Evolutionary conservation across 2,888 invertebrate species (phyloP).

Genomic region (Cosmopolites sordidus): DNA sequence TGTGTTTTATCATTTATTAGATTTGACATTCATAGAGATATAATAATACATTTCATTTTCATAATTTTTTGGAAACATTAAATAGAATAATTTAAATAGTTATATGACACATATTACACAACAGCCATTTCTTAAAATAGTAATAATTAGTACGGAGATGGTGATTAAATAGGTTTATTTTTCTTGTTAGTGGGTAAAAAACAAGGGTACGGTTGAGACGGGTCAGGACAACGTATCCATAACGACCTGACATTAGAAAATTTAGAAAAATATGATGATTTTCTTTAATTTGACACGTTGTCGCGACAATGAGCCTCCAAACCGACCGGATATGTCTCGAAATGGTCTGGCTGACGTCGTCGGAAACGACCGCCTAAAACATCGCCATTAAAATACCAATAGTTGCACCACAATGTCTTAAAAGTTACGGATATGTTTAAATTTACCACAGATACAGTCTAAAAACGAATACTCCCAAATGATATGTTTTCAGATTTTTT

Average conservation of each 20-base stretch:
- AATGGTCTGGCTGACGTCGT: slow-evolving; percentile 47
- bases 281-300: slow-evolving; percentile 41
- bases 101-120: slow-evolving; percentile 45
- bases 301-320: slow-evolving; percentile 42
- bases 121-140: slow-evolving; percentile 40
- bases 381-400: slow-evolving; percentile 45
- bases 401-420: slow-evolving; percentile 16
- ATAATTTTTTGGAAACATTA: slow-evolving; percentile 40
- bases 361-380: slow-evolving; percentile 39
- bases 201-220: slow-evolving; percentile 38
- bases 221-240: slow-evolving; percentile 46
- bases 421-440: slow-evolving; percentile 32
- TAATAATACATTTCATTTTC: slow-evolving; percentile 39
- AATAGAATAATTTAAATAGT: slow-evolving; percentile 45
- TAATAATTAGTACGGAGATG: slow-evolving; percentile 12
- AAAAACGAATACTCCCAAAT: slow-evolving; percentile 29
- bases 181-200: slow-evolving; percentile 43
- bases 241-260: slow-evolving; percentile 49
- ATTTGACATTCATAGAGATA: slow-evolving; percentile 43
- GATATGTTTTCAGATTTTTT: slow-evolving; percentile 29
- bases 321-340: slow-evolving; percentile 49
- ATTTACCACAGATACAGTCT: slow-evolving; percentile 35
- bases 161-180: slow-evolving; percentile 33
- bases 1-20: slow-evolving; percentile 38
- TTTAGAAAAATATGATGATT: slow-evolving; percentile 43